Evolutionary conservation across 2,113 vertebrate genomes (phyloP).

Genomic region (Catharus minimus): DNA sequence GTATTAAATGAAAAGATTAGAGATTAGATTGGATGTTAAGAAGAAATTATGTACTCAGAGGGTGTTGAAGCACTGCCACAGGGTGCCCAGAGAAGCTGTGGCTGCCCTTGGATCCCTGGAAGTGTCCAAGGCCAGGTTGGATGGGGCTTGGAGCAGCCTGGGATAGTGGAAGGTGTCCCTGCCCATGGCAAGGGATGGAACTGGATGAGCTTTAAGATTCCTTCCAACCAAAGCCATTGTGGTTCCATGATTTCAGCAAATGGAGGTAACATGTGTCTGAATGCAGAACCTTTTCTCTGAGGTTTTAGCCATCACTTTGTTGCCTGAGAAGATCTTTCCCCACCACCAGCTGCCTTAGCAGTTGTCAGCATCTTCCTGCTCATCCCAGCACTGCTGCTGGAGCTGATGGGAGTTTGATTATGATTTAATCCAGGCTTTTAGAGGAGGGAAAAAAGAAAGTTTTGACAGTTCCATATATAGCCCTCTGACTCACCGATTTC

Average conservation of each 20-base stretch:
- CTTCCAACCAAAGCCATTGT: background rate
- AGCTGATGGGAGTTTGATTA: background rate
- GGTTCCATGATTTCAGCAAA: background rate
- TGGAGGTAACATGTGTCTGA: accelerated
- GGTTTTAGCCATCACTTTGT: background rate
- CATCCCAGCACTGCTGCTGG: background rate
- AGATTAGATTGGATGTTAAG: background rate
- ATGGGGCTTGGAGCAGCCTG: background rate
- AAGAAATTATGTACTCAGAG: background rate
- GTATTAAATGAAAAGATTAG: background rate
- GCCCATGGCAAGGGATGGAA: background rate
- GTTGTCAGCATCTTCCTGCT: background rate
- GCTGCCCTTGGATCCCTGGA: background rate
- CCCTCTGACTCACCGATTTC: conserved; percentile 66
- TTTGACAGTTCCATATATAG: conserved; percentile 64
- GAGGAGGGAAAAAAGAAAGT: conserved; percentile 21
- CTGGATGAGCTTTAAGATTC: background rate
- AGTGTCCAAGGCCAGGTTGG: background rate
- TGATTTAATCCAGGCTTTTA: conserved; percentile 40
- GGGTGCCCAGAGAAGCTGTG: background rate
- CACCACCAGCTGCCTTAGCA: background rate
- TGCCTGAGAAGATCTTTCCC: background rate
- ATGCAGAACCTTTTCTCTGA: background rate
- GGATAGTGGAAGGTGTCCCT: background rate
- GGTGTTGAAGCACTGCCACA: background rate